These are phyloP conservation scores for Tachyglossus aculeatus DNA, from an alignment of 2,797 vertebrate species.

Conservation along the genomic window DNA sequence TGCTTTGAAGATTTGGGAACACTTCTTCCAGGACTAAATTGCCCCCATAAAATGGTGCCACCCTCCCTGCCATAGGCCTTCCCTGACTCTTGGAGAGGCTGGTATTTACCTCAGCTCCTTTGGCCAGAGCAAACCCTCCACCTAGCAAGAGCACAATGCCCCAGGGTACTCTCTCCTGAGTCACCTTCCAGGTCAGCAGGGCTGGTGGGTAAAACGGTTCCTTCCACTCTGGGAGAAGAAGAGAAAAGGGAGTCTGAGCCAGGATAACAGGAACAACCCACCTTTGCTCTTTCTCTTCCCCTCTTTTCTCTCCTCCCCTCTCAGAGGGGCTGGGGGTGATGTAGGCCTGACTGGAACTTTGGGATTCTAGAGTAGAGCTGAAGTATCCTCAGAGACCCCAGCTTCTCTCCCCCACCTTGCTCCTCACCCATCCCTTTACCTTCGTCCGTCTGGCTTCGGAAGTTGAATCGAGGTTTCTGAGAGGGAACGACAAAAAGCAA, in stretches of 20 bases:
- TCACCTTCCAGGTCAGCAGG: constrained; percentile 89
- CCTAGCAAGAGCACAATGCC: constrained; percentile 93
- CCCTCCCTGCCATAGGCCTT: too few relatives aligned
- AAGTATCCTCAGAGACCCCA: too few relatives aligned
- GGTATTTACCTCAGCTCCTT: constrained; percentile 87
- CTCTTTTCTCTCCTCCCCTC: too few relatives aligned
- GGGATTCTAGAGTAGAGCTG: constrained; percentile 52
- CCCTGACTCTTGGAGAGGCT: too few relatives aligned
- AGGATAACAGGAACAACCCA: too few relatives aligned
- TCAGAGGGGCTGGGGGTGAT: too few relatives aligned
- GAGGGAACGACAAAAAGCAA: constrained; percentile 92
- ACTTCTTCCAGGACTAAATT: too few relatives aligned
- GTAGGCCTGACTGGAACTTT: constrained; percentile 33
- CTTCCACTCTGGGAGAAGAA: constrained; percentile 61
- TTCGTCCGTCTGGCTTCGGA: constrained; percentile 65
- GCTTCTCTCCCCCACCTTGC: not conserved
- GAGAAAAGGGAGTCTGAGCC: not conserved
- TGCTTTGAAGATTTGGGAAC: too few relatives aligned
- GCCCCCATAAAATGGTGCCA: too few relatives aligned
- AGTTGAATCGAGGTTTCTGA: constrained; percentile 78
- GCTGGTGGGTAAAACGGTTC: constrained; percentile 68
- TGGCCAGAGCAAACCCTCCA: constrained; percentile 94
- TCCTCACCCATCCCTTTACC: constrained; percentile 70
- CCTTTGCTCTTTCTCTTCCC: too few relatives aligned
- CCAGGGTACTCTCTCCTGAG: constrained; percentile 93